Percentiles rank a stretch among this genome's conserved stretches.
Conservation (phyloP, 1,140 invertebrate species). For the Bacillus rossius region DNA sequence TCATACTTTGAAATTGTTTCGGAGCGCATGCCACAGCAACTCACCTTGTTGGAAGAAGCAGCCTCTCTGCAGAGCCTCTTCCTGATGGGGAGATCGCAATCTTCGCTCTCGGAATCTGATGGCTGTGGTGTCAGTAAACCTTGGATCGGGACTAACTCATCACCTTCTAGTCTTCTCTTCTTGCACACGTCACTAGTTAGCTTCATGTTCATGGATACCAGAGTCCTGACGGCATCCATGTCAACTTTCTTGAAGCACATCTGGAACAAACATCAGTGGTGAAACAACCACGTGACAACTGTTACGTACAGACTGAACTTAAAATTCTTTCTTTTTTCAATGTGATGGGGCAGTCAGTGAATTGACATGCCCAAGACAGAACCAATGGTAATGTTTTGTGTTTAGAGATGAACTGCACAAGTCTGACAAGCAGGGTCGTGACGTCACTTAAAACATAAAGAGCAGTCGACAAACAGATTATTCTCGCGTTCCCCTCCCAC, state of each 20-base stretch:
- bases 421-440: too few relatives aligned
- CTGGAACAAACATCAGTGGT: not conserved
- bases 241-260: not conserved
- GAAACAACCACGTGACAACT: not conserved
- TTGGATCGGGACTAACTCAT: not conserved
- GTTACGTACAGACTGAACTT: too few relatives aligned
- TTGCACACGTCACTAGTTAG: not conserved
- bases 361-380: too few relatives aligned
- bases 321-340: too few relatives aligned
- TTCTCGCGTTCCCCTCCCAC: too few relatives aligned
- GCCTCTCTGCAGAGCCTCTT: slow-evolving; percentile 7
- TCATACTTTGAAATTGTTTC: too few relatives aligned
- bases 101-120: slow-evolving; percentile 14
- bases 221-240: slow-evolving; percentile 2
- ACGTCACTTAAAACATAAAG: too few relatives aligned
- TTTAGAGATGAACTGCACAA: too few relatives aligned
- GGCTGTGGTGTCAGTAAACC: slow-evolving; percentile 11
- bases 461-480: too few relatives aligned
- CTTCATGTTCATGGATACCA: not conserved
- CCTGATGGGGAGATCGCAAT: slow-evolving; percentile 6
- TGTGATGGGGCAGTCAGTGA: too few relatives aligned
- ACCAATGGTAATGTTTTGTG: too few relatives aligned
- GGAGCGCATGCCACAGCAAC: too few relatives aligned
- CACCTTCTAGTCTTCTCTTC: not conserved
- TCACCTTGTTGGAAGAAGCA: not conserved